phyloP scores from a whole-genome alignment of 2,113 vertebrate species.

The Chloebia gouldiae region DNA sequence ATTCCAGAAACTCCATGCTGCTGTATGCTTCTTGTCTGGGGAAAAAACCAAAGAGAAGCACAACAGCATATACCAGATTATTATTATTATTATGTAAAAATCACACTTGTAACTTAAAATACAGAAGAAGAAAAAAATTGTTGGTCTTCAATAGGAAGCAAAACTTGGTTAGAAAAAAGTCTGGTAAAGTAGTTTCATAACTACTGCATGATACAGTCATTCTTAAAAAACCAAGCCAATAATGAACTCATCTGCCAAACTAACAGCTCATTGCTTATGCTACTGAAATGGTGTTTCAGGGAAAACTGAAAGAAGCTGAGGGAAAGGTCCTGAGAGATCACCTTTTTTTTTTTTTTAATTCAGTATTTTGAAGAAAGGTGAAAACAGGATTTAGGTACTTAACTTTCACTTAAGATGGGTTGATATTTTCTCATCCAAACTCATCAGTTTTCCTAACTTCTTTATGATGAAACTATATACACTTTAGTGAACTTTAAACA shows the following conservation, averaged over 20 bases:
- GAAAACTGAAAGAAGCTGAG: background rate
- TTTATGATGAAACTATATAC: background rate
- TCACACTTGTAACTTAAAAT: background rate
- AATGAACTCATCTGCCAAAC: constrained; percentile 4
- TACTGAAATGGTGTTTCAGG: background rate
- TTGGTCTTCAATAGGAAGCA: background rate
- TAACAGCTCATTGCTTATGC: background rate
- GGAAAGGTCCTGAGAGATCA: background rate
- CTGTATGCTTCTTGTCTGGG: background rate
- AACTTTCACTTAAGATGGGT: background rate
- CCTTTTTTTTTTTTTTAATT: background rate
- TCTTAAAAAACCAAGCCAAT: background rate
- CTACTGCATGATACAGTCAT: background rate
- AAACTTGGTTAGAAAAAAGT: background rate
- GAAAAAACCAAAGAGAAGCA: background rate
- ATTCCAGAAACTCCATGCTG: background rate
- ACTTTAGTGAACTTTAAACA: background rate
- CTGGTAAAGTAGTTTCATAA: constrained; percentile 24
- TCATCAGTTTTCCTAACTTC: background rate
- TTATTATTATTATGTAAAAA: background rate
- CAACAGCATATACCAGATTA: background rate
- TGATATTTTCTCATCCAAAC: background rate
- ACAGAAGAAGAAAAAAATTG: background rate
- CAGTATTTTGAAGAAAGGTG: background rate
- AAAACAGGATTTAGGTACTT: background rate